Evolutionary conservation across 1,140 invertebrate species (phyloP), one percentile per base, ranked within the genome.

Genomic region (Tetragnatha versicolor): DNA sequence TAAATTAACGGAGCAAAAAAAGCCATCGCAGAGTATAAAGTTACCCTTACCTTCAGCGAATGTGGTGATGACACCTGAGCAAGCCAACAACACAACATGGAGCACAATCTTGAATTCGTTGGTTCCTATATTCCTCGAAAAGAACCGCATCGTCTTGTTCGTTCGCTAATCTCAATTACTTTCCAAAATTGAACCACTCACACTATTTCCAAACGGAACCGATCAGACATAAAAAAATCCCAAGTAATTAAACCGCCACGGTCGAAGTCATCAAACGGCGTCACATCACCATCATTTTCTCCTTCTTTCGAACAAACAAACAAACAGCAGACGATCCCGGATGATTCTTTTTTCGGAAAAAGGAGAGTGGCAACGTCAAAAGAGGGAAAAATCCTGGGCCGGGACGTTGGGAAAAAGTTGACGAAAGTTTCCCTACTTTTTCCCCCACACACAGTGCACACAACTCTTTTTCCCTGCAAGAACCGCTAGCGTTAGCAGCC

Each of bases 71-170:
- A 17, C 35, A 27, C 35, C 12, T 2, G 60, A 33, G 27, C 35
- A 37, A 42, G 35, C 27, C n/a, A 10, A 63, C 33, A 27, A 3
- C 9, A 63, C 17, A 20, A 33, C 58, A 17, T 35, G 31, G 31
- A 63, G n/a, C 33, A 63, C 37, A 14, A 31, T 63, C 60, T 63
- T 63, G 25, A 63, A 12, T 39, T 39, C 33, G 17, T 9, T 4
- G 25, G 60, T 33, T 63, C 60, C 60, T 14, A 22, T 63, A 63
- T 63, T 63, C 60, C 60, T n/a, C 25, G 35, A 63, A 31, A 5
- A 27, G 55, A 31, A 31, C 17, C 9, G 17, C 51, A 51, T 22
- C 51, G 35, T 33, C 55, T 33, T 58, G 17, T 33, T 17, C 55
- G 14, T 20, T 31, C 27, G 27, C 27, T 55, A 25, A 51, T 51